Conservation (phyloP, 1,140 invertebrate species). For the Bactericera cockerelli region DNA sequence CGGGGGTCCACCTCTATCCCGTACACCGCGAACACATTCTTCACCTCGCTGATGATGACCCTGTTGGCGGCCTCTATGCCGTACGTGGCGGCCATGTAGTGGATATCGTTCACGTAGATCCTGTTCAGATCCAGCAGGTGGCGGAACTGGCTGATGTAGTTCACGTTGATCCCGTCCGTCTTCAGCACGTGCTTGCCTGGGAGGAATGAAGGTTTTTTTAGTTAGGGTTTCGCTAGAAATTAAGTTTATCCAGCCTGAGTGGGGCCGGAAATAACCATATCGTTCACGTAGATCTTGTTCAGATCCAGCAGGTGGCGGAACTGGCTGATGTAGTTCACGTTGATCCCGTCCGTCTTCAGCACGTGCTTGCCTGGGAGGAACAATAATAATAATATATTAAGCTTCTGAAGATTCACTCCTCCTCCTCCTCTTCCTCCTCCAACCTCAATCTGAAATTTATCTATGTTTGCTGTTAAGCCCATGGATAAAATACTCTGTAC, state of each 20-base stretch:
- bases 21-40: constrained; percentile 53
- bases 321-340: constrained; percentile 70
- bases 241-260: too few species aligned
- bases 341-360: constrained; percentile 88
- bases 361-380: constrained; percentile 28
- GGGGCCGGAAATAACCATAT: too few species aligned
- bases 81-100: constrained; percentile 73
- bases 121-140: constrained; percentile 68
- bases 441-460: too few species aligned
- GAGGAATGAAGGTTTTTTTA: neutral
- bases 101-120: constrained; percentile 89
- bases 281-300: constrained; percentile 57
- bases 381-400: too few species aligned
- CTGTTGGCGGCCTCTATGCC: constrained; percentile 90
- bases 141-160: constrained; percentile 72
- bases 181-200: constrained; percentile 42
- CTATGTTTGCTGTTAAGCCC: too few species aligned
- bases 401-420: too few species aligned
- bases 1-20: constrained; percentile 87
- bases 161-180: constrained; percentile 83
- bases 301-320: constrained; percentile 68
- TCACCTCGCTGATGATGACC: constrained; percentile 53
- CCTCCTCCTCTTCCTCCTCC: too few species aligned
- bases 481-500: too few species aligned
- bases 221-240: too few species aligned